Base-by-base conservation (phyloP, 2,113 vertebrate genomes). In the Scomber japonicus region DNA sequence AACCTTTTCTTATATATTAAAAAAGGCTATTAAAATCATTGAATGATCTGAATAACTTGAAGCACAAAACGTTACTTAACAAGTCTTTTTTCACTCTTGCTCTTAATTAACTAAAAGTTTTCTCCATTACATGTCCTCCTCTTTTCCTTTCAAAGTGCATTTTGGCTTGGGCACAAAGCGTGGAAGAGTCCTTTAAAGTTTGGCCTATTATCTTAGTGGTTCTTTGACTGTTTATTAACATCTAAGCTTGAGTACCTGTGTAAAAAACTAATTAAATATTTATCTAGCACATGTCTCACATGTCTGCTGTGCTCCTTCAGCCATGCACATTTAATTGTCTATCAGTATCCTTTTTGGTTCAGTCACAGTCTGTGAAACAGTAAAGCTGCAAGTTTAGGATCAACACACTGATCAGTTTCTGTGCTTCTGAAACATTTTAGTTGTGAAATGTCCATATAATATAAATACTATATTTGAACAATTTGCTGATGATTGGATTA, bases 241-340 rank as follows among this genome's bases (percentile, higher is more conserved):
- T 76, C 56, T 56, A 24, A 57, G 62, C 71, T 59, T 48, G 55
- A 76, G 62, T 27, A 56, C 27, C 65, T 53, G 60, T 68, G 56
- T 70, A 68, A 83, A 40, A 79, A 76, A 63, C 3, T 54, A 71
- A 75, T 66, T 71, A 74, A 45, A 54, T 49, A 46, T 35, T 67
- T 44, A 45, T 75, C 61, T 13, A 68, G 67, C 61, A 48, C 56
- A 51, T 4, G 55, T 68, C 59, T 70, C 57, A 46, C 15, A 49
- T 54, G 59, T 75, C 53, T 6, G 15, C 54, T 61, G 48, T 61
- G 79, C 50, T 71, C 30, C 16, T n/a, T 71, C 71, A 75, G 49
- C 48, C 65, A 19, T 75, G 61, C 71, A 82, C 66, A 78, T 70
- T 75, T 65, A 62, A 75, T 71, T 82, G 73, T 85, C 64, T 74